Base-by-base conservation (phyloP, 1,140 invertebrate genomes). In the Megalonaias nervosa region DNA sequence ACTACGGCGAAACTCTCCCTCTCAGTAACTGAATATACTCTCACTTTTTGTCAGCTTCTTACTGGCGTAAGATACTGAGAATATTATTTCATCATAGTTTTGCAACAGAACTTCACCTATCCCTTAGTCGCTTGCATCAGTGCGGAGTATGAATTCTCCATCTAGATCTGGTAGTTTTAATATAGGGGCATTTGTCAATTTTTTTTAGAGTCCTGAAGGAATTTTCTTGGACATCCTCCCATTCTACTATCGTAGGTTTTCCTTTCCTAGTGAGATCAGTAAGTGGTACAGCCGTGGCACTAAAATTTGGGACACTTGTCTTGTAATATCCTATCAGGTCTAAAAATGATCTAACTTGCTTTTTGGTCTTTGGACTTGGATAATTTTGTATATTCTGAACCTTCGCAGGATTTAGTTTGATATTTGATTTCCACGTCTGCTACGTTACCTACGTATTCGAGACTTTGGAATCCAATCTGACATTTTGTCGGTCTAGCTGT, bases 281-380 rank as follows among this genome's bases (percentile, higher is more conserved):
- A 11, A 91, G 81, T 23, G 90, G 90, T 17, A 74, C 66, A 26
- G 86, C 75, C 9, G 87, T 68, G 11, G 77, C 67, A 5, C 89
- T 85, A 21, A 89, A 86, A 65, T 88, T 85, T 14, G 75, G 84
- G 13, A 91, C 59, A 56, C 91, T 92, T 79, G 87, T 84, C 12
- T 87, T 76, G 71, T 92, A 90, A 80, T 87, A 92, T 59, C 90
- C 90, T 6, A 89, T 75, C 5, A 91, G 69, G 9, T 89, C 91
- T 62, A 92, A 78, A 78, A 92, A 92, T 38, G 86, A 71, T 38
- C 79, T 60, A 57, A 75, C 74, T 67, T 74, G 61, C 55, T 67
- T 73, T n/a, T 73, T 64, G 12, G 71, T 74, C 19, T 56, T 23
- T 4, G 62, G 60, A 1, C 31, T 55, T 31, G n/a, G 12, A 16